A percentile compares a stretch with the other conserved stretches of the same genome.
phyloP scores from a whole-genome alignment of 2,888 invertebrate genomes.

The Crepidodera aurea region DNA sequence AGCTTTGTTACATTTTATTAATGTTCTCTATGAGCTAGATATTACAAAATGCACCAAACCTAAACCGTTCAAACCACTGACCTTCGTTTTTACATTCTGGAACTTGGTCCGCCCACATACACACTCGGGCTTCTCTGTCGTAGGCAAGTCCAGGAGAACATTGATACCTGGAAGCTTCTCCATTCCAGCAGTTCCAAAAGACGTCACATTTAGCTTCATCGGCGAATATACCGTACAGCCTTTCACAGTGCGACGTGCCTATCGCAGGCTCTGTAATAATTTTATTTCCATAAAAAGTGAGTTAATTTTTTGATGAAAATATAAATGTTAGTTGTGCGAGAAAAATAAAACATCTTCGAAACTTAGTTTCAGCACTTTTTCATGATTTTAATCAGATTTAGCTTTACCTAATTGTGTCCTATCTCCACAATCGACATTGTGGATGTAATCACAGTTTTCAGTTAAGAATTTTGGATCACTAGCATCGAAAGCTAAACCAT shows the following conservation, averaged over 20 bases:
- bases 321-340: too few species aligned
- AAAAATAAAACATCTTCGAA: too few species aligned
- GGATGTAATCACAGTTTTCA: slow-evolving; percentile 94
- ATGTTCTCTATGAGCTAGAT: too few species aligned
- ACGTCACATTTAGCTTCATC: slow-evolving; percentile 89
- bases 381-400: too few species aligned
- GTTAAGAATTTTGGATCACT: slow-evolving; percentile 88
- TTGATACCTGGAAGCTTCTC: slow-evolving; percentile 91
- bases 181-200: slow-evolving; percentile 98
- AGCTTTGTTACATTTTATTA: too few species aligned
- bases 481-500: slow-evolving; percentile 91
- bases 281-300: neutral
- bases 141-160: slow-evolving; percentile 95
- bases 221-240: slow-evolving; percentile 91
- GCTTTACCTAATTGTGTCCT: slow-evolving; percentile 82
- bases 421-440: slow-evolving; percentile 93
- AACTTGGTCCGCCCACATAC: slow-evolving; percentile 97
- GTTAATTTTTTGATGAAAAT: neutral
- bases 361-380: too few species aligned
- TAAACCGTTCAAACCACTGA: too few species aligned
- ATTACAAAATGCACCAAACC: too few species aligned
- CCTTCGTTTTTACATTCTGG: slow-evolving; percentile 91
- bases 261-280: slow-evolving; percentile 83
- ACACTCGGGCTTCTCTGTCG: slow-evolving; percentile 90
- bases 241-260: slow-evolving; percentile 81